Evolutionary conservation across 2,113 vertebrate species (phyloP).

Genomic region (mouse (Mus musculus)): GRCm39 chr1:61882001-61882500

Average conservation of each 20-base stretch:
- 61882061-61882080: background rate
- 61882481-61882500: background rate
- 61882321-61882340: background rate
- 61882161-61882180: background rate
- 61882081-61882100: background rate
- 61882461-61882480: background rate
- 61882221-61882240: background rate
- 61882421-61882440: background rate
- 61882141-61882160: background rate
- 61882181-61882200: background rate
- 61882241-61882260: background rate
- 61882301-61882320: background rate
- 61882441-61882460: background rate
- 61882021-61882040: background rate
- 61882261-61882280: background rate
- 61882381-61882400: background rate
- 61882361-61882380: background rate
- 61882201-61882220: background rate
- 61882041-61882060: background rate
- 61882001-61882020: background rate
- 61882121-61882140: background rate
- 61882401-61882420: background rate
- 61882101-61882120: background rate
- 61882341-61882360: slow-evolving; percentile 31
- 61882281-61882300: background rate